phyloP scores from a whole-genome alignment of 2,797 vertebrate genomes.

The Chlorospingus flavigularis region DNA sequence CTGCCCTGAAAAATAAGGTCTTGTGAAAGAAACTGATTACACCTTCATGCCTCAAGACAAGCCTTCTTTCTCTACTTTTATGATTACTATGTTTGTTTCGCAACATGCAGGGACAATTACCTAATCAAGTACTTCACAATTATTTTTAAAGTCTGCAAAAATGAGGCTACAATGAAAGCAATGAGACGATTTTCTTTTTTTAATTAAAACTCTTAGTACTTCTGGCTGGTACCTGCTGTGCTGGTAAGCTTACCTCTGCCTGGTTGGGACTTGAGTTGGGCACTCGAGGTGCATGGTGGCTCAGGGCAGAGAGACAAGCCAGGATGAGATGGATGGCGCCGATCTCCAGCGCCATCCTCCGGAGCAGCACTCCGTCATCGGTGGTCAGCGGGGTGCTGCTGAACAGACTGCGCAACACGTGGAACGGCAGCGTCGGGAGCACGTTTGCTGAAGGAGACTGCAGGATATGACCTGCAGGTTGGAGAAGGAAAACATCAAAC shows the following conservation, averaged over 20 bases:
- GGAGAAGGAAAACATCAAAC: not conserved
- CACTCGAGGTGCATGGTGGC: constrained; percentile 93
- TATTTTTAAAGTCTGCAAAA: not conserved
- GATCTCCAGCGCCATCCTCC: constrained; percentile 96
- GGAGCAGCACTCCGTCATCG: constrained; percentile 91
- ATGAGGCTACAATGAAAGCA: not conserved
- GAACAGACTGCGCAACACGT: constrained; percentile 91
- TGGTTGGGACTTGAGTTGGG: constrained; percentile 86
- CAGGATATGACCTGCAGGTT: constrained; percentile 92
- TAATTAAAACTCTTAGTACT: not conserved
- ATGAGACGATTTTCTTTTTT: not conserved
- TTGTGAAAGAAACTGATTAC: not conserved
- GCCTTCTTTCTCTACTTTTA: not conserved
- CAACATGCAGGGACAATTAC: not conserved
- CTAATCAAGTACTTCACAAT: not conserved
- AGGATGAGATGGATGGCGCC: constrained; percentile 96
- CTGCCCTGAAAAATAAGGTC: not conserved
- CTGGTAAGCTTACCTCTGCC: constrained; percentile 82
- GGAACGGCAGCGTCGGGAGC: constrained; percentile 94
- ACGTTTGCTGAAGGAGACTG: constrained; percentile 97
- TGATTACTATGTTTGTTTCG: not conserved
- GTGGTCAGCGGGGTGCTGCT: constrained; percentile 93
- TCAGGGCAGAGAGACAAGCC: constrained; percentile 94
- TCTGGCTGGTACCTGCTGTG: not conserved
- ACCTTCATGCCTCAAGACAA: not conserved